phyloP scores from a whole-genome alignment of 2,113 vertebrate species.

The Paralichthys olivaceus region DNA sequence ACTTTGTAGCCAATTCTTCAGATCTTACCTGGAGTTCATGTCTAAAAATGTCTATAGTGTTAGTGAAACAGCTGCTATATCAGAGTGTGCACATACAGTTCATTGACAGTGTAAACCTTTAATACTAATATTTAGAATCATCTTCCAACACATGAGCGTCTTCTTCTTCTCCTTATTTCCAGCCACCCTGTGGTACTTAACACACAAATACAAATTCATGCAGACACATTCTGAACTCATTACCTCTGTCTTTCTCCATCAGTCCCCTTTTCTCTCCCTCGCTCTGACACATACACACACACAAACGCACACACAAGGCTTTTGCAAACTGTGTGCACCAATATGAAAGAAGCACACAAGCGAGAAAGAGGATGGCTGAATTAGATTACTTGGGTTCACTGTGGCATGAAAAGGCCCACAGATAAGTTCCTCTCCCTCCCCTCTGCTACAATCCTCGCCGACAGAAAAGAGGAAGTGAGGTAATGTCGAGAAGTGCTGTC shows the following conservation, averaged over 20 bases:
- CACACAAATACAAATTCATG: constrained; percentile 59
- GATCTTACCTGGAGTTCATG: no score
- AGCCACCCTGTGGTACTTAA: constrained; percentile 39
- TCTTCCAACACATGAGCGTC: background rate
- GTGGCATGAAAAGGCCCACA: constrained; percentile 77
- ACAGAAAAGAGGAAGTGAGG: constrained; percentile 69
- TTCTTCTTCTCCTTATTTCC: constrained; percentile 2
- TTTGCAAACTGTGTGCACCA: constrained; percentile 73
- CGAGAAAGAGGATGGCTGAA: constrained; percentile 75
- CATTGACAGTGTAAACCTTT: constrained; percentile 16
- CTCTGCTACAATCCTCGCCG: constrained; percentile 52
- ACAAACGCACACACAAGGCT: constrained; percentile 25
- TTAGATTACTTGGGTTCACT: constrained; percentile 81
- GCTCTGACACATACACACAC: constrained; percentile 12
- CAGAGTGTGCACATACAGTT: constrained; percentile 16
- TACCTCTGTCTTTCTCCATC: constrained; percentile 53
- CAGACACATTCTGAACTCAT: constrained; percentile 69
- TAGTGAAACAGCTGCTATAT: constrained; percentile 26
- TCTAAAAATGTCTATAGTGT: background rate
- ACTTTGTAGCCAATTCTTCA: no score
- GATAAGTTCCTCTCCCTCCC: constrained; percentile 72
- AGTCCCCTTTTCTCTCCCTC: constrained; percentile 27
- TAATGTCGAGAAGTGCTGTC: constrained; percentile 65
- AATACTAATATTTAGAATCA: constrained; percentile 20
- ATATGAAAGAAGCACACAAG: constrained; percentile 72